Base-by-base conservation (phyloP, 2,113 vertebrate species). In the Thermophis baileyi region DNA sequence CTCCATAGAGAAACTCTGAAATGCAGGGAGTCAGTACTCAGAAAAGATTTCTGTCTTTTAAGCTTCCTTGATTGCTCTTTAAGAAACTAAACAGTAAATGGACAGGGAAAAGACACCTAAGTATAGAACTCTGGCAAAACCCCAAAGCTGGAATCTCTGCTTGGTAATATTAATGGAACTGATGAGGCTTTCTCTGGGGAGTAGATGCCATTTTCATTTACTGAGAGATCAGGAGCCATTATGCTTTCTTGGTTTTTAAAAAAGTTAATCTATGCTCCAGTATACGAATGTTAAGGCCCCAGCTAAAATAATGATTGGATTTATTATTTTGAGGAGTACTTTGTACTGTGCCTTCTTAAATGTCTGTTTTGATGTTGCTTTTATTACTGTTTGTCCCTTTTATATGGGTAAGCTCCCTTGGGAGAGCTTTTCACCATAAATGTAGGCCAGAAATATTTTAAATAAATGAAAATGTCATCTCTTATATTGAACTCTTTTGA, bases 241-340 rank as follows among this genome's bases (percentile, higher is more conserved):
- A 47, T 49, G 24, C 0, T 91, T 91, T 94, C 93, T 54, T 90
- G 85, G 30, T 81, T 81, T 81, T 81, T 44, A 10, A 86, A 60
- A 60, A 89, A 74, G 55, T n/a, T 95, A 27, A 0, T 93, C 93
- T 95, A 94, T 92, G 95, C 93, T 95, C 89, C 90, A 87, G 35
- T 0, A 8, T 0, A 7, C 90, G 89, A 93, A 95, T 86, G 51
- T 91, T 89, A 91, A 90, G 18, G 69, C 18, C 35, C 35, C n/a
- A 44, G 35, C 35, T 22, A 44, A 81, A 81, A 44, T 8, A 81
- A 20, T 44, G 74, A 81, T 40, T 44, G 35, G 18, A 81, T 44
- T 81, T 81, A 81, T 81, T 81, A 81, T 44, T 22, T 81, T 81
- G 74, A 44, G 35, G 35, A 81, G n/a, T 81, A 40, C 7, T 81